These are phyloP conservation scores for Sebastes iracundus DNA, from an alignment of 2,797 vertebrate species.

Conservation along the genomic window DNA sequence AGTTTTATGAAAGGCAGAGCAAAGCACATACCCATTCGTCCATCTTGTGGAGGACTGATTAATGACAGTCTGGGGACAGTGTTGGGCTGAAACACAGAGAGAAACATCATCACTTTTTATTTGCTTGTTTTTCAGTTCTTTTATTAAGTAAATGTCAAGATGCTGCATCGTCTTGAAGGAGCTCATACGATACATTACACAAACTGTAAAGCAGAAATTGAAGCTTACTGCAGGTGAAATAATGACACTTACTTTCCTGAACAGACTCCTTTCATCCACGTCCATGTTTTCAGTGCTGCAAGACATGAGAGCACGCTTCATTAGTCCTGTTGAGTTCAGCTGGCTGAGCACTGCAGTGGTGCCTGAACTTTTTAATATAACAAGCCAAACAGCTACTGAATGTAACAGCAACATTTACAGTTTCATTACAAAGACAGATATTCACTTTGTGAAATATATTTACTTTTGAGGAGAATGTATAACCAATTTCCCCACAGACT, in stretches of 20 bases:
- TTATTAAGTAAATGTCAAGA: neutral
- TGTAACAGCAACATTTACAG: neutral
- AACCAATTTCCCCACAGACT: neutral
- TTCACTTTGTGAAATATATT: neutral
- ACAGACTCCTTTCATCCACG: slow-evolving; percentile 61
- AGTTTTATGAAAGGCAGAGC: neutral
- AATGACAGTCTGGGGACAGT: slow-evolving; percentile 82
- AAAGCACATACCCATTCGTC: slow-evolving; percentile 86
- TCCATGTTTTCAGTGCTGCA: slow-evolving; percentile 71
- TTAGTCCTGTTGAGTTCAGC: slow-evolving; percentile 5
- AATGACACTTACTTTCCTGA: slow-evolving; percentile 72
- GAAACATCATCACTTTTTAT: neutral
- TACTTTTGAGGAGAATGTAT: neutral
- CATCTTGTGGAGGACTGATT: slow-evolving; percentile 85
- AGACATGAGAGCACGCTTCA: slow-evolving; percentile 45
- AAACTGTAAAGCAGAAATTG: neutral
- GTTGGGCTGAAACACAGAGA: slow-evolving; percentile 75
- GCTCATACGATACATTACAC: neutral
- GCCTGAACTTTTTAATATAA: neutral
- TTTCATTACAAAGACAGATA: neutral
- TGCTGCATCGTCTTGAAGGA: neutral
- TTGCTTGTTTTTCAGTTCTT: neutral
- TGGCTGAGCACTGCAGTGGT: neutral
- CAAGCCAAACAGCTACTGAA: neutral
- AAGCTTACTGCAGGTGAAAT: neutral